These are phyloP conservation scores for Drosophila hydei DNA, from an alignment of 1,140 invertebrate species.

Conservation along the genomic window DNA sequence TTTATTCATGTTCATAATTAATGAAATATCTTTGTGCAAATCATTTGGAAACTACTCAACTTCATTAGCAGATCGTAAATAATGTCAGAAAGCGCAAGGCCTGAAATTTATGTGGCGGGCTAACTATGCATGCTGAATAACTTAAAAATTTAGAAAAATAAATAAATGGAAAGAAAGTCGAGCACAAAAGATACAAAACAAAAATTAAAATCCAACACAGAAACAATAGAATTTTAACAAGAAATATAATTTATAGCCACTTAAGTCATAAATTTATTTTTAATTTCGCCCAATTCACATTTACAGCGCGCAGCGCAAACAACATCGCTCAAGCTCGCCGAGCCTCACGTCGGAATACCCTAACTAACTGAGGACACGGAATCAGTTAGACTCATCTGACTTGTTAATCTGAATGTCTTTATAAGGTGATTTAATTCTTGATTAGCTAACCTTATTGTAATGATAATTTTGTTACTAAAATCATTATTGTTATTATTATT, in stretches of 20 bases:
- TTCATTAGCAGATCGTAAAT: constrained; percentile 65
- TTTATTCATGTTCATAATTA: constrained; percentile 36
- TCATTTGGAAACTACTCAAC: constrained; percentile 39
- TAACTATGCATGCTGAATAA: constrained; percentile 43
- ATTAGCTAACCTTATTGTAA: no score
- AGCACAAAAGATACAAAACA: constrained; percentile 44
- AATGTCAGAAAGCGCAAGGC: constrained; percentile 36
- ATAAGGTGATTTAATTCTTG: no score
- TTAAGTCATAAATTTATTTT: constrained; percentile 83
- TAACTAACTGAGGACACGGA: not conserved
- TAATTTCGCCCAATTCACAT: constrained; percentile 79
- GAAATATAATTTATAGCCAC: constrained; percentile 82
- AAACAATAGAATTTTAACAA: constrained; percentile 81
- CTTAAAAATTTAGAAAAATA: constrained; percentile 54
- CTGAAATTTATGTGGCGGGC: constrained; percentile 47
- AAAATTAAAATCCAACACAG: constrained; percentile 44
- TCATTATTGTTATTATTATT: no score
- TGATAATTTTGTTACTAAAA: no score
- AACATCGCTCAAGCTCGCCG: constrained; percentile 39
- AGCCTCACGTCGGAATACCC: constrained; percentile 37
- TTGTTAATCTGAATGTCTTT: not conserved
- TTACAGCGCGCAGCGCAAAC: constrained; percentile 58
- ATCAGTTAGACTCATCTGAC: not conserved
- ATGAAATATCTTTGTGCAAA: constrained; percentile 39
- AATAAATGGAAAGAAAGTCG: constrained; percentile 59